A percentile compares a stretch with the other conserved stretches of the same genome.
Evolutionary conservation across 92 coral and sea anemone genomes (phyloP).

Genomic region (Zoanthus sansibaricus): DNA sequence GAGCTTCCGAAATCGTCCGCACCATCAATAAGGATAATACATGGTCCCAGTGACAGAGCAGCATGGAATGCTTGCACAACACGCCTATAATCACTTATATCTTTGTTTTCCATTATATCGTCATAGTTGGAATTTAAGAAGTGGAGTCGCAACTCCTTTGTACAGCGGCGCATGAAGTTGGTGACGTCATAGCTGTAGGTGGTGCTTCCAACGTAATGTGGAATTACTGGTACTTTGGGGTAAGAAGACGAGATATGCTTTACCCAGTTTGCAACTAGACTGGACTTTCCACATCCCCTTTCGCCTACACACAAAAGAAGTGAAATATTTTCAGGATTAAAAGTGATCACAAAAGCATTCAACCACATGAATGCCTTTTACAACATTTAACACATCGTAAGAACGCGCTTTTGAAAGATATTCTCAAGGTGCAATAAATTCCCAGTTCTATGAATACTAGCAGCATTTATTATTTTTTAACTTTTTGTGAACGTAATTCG

Average conservation of each 20-base stretch:
- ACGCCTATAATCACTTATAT: conserved; percentile 74
- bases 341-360: no score
- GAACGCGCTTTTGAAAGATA: no score
- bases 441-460: no score
- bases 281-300: conserved; percentile 90
- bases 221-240: conserved; percentile 77
- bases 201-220: conserved; percentile 92
- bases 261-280: conserved; percentile 88
- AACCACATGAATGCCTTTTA: no score
- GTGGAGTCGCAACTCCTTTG: conserved; percentile 86
- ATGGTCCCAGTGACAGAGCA: conserved; percentile 83
- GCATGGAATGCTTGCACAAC: conserved; percentile 92
- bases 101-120: conserved; percentile 65
- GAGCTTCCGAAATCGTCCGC: conserved; percentile 82
- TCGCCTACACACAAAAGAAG: conserved; percentile 72
- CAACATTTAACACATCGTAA: no score
- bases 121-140: conserved; percentile 72
- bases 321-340: background rate
- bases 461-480: no score
- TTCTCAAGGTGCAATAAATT: no score
- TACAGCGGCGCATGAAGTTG: conserved; percentile 95
- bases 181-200: conserved; percentile 82
- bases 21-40: conserved; percentile 90
- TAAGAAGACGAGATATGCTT: conserved; percentile 69
- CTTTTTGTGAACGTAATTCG: no score